Evolutionary conservation across 2,797 vertebrate genomes (phyloP).

Genomic region (Prionace glauca): DNA sequence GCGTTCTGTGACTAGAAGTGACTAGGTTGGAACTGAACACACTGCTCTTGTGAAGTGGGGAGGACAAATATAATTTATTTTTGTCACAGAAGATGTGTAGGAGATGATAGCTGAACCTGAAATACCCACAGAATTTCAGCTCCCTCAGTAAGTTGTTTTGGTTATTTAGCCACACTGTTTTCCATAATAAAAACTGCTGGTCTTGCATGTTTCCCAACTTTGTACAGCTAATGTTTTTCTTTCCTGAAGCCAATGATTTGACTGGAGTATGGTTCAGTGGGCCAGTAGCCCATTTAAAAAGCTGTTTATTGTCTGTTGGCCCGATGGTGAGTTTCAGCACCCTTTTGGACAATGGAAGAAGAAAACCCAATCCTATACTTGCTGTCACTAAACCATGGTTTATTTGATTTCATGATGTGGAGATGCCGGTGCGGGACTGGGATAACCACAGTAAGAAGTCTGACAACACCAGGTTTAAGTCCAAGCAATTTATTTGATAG

Average conservation of each 20-base stretch:
- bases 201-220: slow-evolving; percentile 1
- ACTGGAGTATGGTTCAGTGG: not conserved
- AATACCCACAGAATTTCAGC: slow-evolving; percentile 92
- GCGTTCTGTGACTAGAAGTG: slow-evolving; percentile 31
- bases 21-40: slow-evolving; percentile 29
- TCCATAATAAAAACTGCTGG: not conserved
- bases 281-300: not conserved
- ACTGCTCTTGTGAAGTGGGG: slow-evolving; percentile 64
- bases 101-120: slow-evolving; percentile 99
- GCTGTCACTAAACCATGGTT: not conserved
- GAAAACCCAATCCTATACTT: not conserved
- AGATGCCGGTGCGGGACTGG: too few species aligned
- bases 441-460: too few species aligned
- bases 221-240: slow-evolving; percentile 1
- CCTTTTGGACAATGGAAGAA: not conserved
- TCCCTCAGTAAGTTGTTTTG: slow-evolving; percentile 77
- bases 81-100: slow-evolving; percentile 96
- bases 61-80: slow-evolving; percentile 74
- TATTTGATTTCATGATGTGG: not conserved
- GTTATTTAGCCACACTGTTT: not conserved
- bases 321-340: not conserved
- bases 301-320: not conserved
- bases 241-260: not conserved
- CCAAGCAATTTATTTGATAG: too few species aligned
- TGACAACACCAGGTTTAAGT: too few species aligned